Base-by-base conservation (phyloP, 2,113 vertebrate species). In the Hypomesus transpacificus region DNA sequence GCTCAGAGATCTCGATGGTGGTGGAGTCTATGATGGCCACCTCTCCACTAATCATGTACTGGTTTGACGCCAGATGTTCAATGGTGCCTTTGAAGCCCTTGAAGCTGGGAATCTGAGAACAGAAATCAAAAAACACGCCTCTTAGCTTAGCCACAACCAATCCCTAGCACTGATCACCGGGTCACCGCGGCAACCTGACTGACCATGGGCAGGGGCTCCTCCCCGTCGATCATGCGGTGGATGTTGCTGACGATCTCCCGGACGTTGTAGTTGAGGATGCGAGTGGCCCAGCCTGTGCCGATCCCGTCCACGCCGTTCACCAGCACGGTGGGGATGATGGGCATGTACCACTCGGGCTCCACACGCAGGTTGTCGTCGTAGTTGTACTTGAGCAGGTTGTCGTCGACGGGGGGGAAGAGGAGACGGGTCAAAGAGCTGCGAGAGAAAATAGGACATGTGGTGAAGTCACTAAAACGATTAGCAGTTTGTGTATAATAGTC, bases 321-420 rank as follows among this genome's bases (percentile, higher is more conserved):
- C 72, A 99, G 90, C 76, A 99, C 92, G 74, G 91, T 93, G 1
- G 97, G 97, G 58, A 99, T 93, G 83, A 99, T 98, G 14, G 97
- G 97, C 1, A 98, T 94, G 79, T 99, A 99, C 96, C 97, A 99
- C 78, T 99, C 97, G 0, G 97, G 97, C 87, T 99, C 97, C 57
- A 99, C 96, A 0, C 95, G 95, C 9, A 95, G 92, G 76, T 99
- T 99, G 86, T 99, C 97, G n/a, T 99, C 97, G 0, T 91, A 95
- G 60, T 95, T 92, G 85, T 97, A 95, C 79, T 91, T 94, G 53
- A 99, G 91, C 63, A 98, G 68, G 52, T 93, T 94, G 91, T 97
- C 95, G 61, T 99, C 97, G 84, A 89, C 82, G 0, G 91, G 0
- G 51, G 97, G 96, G 89, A 97, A 99, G 62, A 98, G 51, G 56